These are phyloP conservation scores for Apamea sordens DNA, from an alignment of 2,888 invertebrate species.

Conservation along the genomic window DNA sequence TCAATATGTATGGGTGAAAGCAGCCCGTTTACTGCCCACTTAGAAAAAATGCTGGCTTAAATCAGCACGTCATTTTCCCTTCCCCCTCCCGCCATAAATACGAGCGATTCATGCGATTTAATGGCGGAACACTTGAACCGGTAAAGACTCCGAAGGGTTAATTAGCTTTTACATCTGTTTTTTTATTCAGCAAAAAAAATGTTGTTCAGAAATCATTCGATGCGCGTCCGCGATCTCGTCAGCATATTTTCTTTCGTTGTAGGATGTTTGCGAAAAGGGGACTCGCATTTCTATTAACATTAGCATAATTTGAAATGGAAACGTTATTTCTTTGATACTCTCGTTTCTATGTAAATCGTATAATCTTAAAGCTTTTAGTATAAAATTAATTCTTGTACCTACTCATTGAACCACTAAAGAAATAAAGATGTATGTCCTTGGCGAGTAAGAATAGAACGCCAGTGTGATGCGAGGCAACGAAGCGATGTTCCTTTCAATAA, in stretches of 20 bases:
- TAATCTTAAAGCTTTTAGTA: conserved; percentile 72
- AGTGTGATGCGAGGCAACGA: conserved; percentile 43
- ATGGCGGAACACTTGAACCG: conserved; percentile 81
- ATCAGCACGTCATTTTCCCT: conserved; percentile 84
- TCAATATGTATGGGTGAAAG: conserved; percentile 85
- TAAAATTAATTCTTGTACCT: conserved; percentile 59
- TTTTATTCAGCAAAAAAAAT: conserved; percentile 55
- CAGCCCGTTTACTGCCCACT: conserved; percentile 87
- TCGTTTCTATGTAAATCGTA: conserved; percentile 73
- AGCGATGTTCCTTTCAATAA: conserved; percentile 57
- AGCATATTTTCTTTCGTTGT: conserved; percentile 70
- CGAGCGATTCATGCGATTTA: conserved; percentile 85
- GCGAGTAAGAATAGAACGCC: conserved; percentile 32
- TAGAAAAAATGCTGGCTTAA: conserved; percentile 89
- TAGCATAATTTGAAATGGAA: conserved; percentile 76
- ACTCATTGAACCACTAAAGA: conserved; percentile 40
- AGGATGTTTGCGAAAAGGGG: conserved; percentile 71
- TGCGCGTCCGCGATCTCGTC: conserved; percentile 65
- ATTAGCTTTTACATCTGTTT: conserved; percentile 80
- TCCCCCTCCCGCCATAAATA: conserved; percentile 81
- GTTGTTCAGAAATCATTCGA: conserved; percentile 59
- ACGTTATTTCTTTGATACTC: conserved; percentile 76
- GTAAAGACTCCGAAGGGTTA: conserved; percentile 77
- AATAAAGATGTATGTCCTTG: conserved; percentile 23
- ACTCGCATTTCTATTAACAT: conserved; percentile 73